phyloP scores from a whole-genome alignment of 2,113 vertebrate genomes.

The Mormyrus lacerda region DNA sequence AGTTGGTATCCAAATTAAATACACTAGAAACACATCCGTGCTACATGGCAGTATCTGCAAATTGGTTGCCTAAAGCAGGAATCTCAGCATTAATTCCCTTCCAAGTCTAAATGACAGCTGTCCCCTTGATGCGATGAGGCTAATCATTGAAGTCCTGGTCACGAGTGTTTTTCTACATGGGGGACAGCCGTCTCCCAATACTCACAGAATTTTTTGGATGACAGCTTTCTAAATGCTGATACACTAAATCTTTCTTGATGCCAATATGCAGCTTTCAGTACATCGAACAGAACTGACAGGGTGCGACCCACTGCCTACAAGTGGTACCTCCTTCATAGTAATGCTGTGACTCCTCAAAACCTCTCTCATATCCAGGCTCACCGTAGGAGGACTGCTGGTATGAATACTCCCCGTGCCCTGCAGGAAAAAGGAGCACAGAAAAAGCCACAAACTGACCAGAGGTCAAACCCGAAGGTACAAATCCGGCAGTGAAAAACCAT shows the following conservation, averaged over 20 bases:
- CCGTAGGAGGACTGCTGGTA: conserved; percentile 87
- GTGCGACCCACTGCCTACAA: not conserved
- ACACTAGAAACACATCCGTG: not conserved
- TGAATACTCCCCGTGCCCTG: conserved; percentile 82
- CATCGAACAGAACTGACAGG: not conserved
- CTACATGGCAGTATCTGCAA: not conserved
- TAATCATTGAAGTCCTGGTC: not conserved
- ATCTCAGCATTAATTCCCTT: not conserved
- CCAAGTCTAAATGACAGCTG: not conserved
- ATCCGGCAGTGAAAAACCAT: not conserved
- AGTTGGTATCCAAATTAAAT: not conserved
- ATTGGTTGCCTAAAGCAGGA: not conserved
- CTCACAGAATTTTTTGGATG: not conserved
- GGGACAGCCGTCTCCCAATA: too few relatives aligned
- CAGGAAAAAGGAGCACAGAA: conserved; percentile 24
- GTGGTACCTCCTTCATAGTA: conserved; percentile 88
- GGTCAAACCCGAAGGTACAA: not conserved
- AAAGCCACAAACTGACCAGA: conserved; percentile 29
- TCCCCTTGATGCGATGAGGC: not conserved
- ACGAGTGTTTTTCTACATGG: not conserved
- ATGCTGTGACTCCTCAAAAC: conserved; percentile 87
- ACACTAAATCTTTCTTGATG: not conserved
- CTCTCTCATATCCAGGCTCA: conserved; percentile 85
- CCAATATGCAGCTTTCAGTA: not conserved
- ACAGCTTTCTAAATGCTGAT: not conserved